Evolutionary conservation across 92 coral and sea anemone genomes (phyloP).

Genomic region (Zoanthus gigantus): DNA sequence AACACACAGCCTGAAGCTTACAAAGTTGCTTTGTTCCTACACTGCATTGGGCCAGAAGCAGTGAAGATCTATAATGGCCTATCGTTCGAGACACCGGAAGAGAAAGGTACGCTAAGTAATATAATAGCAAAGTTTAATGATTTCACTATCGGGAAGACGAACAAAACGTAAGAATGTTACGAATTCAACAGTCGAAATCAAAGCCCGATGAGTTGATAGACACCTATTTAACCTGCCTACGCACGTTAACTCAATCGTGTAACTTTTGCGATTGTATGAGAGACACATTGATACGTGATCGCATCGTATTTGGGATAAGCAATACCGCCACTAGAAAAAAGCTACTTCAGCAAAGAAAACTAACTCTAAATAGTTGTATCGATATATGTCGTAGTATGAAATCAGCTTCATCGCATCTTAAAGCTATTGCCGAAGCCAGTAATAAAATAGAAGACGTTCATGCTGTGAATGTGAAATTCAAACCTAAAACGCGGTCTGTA

Average conservation of each 20-base stretch:
- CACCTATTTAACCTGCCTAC: conserved; percentile 38
- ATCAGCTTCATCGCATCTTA: not conserved
- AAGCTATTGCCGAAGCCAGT: too few relatives aligned
- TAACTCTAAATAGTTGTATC: conserved; percentile 20
- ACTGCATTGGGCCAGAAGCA: conserved; percentile 45
- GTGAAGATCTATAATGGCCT: conserved; percentile 49
- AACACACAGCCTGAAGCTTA: conserved; percentile 30
- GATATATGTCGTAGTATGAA: conserved; percentile 43
- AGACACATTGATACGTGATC: conserved; percentile 50
- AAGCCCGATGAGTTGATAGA: conserved; percentile 16
- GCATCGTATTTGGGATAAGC: conserved; percentile 49
- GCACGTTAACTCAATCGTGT: conserved; percentile 41
- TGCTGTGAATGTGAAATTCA: not conserved
- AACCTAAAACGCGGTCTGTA: not conserved
- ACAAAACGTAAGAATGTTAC: conserved; percentile 51
- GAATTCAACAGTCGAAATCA: conserved; percentile 49
- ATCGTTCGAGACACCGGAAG: conserved; percentile 34
- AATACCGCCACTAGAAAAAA: conserved; percentile 38
- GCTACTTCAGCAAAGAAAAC: conserved; percentile 47
- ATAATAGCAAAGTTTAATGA: conserved; percentile 42
- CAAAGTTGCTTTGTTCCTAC: conserved; percentile 51
- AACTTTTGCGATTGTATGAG: conserved; percentile 58
- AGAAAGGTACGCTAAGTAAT: conserved; percentile 2
- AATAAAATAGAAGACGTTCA: conserved; percentile 13
- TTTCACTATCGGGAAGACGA: conserved; percentile 53